Evolutionary conservation across 2,113 vertebrate species (phyloP).

Genomic region (Picathartes gymnocephalus): DNA sequence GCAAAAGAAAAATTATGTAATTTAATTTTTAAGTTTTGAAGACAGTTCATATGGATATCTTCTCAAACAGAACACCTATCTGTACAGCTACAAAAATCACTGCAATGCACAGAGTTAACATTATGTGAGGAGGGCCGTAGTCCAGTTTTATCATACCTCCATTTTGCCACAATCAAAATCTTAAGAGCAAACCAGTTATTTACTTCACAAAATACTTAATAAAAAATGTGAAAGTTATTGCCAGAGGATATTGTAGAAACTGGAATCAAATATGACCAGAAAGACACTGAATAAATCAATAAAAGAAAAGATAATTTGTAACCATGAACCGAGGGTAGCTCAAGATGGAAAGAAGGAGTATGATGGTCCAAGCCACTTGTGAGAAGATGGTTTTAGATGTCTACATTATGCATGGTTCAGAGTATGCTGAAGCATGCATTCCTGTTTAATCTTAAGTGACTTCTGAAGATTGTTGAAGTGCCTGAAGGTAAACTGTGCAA

Average conservation of each 20-base stretch:
- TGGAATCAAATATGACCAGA: neutral
- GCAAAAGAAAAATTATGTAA: neutral
- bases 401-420: neutral
- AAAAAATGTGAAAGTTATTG: neutral
- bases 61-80: neutral
- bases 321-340: neutral
- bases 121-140: rapidly evolving
- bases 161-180: neutral
- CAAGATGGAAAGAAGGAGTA: neutral
- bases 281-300: neutral
- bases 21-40: neutral
- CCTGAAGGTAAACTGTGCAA: neutral
- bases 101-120: neutral
- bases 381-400: neutral
- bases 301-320: neutral
- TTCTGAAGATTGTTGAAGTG: neutral
- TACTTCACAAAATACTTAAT: neutral
- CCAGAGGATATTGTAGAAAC: neutral
- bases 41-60: neutral
- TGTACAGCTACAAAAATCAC: neutral
- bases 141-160: neutral
- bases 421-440: neutral
- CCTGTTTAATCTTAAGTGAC: neutral
- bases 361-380: neutral
- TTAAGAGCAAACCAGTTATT: neutral